Evolutionary conservation across 1,140 invertebrate genomes (phyloP).

Genomic region (Pseudachorutes palmiensis): DNA sequence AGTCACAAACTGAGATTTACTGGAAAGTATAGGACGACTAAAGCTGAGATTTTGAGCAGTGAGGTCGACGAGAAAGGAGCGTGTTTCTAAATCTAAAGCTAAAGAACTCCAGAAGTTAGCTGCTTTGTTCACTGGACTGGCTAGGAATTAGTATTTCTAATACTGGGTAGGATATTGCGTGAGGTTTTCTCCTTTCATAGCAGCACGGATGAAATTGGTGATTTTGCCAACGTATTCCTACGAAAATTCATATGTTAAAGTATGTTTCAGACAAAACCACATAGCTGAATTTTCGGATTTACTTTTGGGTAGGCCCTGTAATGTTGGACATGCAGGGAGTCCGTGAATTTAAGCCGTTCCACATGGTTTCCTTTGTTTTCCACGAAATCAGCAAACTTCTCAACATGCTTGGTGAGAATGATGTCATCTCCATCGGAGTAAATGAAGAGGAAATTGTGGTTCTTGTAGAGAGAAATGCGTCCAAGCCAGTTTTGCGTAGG

Average conservation of each 20-base stretch:
- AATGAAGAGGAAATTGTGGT: constrained; percentile 59
- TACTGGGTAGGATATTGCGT: neutral
- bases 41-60: too few relatives aligned
- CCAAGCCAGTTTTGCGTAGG: constrained; percentile 40
- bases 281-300: neutral
- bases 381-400: constrained; percentile 43
- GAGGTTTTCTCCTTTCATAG: constrained; percentile 12
- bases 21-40: too few relatives aligned
- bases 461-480: constrained; percentile 47
- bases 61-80: too few relatives aligned
- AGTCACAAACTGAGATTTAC: too few relatives aligned
- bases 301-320: constrained; percentile 30
- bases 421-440: constrained; percentile 63
- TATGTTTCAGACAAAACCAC: neutral
- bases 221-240: constrained; percentile 23
- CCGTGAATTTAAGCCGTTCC: constrained; percentile 22
- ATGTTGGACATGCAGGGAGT: constrained; percentile 28
- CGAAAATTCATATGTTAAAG: neutral
- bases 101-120: too few relatives aligned
- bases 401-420: constrained; percentile 42
- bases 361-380: constrained; percentile 27
- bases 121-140: too few relatives aligned
- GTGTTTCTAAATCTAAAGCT: too few relatives aligned
- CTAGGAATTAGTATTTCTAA: too few relatives aligned
- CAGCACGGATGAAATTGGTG: constrained; percentile 13